These are phyloP conservation scores for Tricholaema leucomelas DNA, from an alignment of 2,113 vertebrate genomes.

Conservation along the genomic window DNA sequence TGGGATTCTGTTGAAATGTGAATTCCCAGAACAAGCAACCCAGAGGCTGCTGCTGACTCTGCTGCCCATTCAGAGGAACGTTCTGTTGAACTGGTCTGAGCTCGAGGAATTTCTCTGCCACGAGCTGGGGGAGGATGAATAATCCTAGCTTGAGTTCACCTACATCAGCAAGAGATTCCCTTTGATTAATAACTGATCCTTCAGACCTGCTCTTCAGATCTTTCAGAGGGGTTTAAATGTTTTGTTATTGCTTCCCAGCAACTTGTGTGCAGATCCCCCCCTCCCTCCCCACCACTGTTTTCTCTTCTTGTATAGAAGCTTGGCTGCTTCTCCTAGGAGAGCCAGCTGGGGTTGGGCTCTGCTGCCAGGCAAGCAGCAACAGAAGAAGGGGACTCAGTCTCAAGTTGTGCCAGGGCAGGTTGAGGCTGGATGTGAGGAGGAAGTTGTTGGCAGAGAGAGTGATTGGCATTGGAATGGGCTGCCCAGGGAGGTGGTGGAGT, in stretches of 20 bases:
- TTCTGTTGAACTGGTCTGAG: too few species aligned
- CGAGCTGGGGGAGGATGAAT: neutral
- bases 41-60: neutral
- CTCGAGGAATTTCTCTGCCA: neutral
- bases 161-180: neutral
- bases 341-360: too few species aligned
- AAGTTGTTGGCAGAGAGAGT: too few species aligned
- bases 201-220: neutral
- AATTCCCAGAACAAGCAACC: neutral
- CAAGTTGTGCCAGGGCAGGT: too few species aligned
- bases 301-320: neutral
- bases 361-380: too few species aligned
- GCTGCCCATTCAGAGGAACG: neutral
- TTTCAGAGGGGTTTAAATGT: neutral
- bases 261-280: accelerated
- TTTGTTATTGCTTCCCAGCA: neutral
- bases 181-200: neutral
- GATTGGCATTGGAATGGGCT: too few species aligned
- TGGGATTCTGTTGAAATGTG: too few species aligned
- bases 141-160: neutral
- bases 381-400: too few species aligned
- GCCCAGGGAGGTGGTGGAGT: too few species aligned
- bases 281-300: too few species aligned
- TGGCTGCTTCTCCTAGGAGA: neutral
- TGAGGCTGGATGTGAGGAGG: too few species aligned